Percentiles rank a stretch among this genome's conserved stretches.
These are phyloP conservation scores for Tenthredo scrophulariae DNA, from an alignment of 2,888 invertebrate species.

Conservation along the genomic window DNA sequence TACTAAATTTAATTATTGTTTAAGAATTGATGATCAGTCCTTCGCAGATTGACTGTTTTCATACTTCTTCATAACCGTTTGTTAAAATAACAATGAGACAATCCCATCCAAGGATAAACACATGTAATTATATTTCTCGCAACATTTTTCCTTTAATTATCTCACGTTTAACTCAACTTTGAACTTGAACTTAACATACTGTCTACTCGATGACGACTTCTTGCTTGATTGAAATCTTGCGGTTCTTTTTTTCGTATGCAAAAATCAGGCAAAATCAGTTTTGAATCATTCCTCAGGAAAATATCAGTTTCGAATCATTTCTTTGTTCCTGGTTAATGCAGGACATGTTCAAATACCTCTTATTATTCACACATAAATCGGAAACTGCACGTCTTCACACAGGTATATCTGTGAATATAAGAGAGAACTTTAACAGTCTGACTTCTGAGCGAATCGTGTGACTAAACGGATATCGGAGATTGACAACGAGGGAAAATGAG, in stretches of 20 bases:
- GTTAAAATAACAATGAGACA: neutral
- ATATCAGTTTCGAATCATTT: neutral
- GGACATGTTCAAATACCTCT: no score
- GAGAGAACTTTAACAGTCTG: neutral
- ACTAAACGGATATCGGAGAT: neutral
- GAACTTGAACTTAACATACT: neutral
- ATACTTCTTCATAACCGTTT: neutral
- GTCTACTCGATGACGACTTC: neutral
- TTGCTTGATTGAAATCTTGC: no score
- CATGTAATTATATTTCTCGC: neutral
- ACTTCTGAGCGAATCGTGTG: neutral
- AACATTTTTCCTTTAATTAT: neutral
- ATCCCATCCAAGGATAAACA: neutral
- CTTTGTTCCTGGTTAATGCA: no score
- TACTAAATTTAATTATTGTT: constrained; percentile 10
- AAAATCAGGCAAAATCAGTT: neutral
- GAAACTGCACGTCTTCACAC: neutral
- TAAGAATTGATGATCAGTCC: neutral
- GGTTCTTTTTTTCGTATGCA: neutral
- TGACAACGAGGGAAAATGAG: neutral
- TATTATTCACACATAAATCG: neutral
- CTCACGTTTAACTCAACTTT: neutral
- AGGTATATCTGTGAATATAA: neutral
- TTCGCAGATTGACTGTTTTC: neutral
- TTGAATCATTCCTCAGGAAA: neutral